A percentile compares a stretch with the other conserved stretches of the same genome.
Conservation (phyloP, 2,888 invertebrate genomes). For the Drosophila paranaensis region DNA sequence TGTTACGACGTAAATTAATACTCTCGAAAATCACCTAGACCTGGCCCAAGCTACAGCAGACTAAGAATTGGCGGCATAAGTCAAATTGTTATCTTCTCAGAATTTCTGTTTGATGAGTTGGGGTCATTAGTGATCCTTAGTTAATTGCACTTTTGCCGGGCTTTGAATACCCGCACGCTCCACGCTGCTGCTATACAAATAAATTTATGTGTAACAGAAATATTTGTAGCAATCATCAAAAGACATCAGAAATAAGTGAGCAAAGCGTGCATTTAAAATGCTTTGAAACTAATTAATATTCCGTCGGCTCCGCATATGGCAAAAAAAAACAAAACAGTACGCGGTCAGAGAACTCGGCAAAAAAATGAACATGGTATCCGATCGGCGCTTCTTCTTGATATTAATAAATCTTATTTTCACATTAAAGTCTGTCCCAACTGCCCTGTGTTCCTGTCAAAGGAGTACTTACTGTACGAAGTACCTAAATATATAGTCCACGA, state of each 20-base stretch:
- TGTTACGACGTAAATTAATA: not conserved
- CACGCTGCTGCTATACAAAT: not conserved
- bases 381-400: not conserved
- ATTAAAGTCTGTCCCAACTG: not conserved
- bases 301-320: slow-evolving; percentile 26
- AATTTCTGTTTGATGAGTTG: not conserved
- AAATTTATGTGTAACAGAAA: slow-evolving; percentile 21
- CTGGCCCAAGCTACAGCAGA: not conserved
- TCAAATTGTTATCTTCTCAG: not conserved
- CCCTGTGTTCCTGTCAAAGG: not conserved
- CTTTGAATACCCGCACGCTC: not conserved
- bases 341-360: not conserved
- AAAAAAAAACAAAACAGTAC: slow-evolving; percentile 12
- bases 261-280: slow-evolving; percentile 61
- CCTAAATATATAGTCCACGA: not conserved
- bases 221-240: slow-evolving; percentile 57
- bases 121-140: not conserved
- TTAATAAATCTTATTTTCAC: not conserved
- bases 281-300: slow-evolving; percentile 62
- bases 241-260: slow-evolving; percentile 61
- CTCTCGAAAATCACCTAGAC: too few species aligned
- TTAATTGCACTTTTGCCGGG: not conserved
- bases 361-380: not conserved
- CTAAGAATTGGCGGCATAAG: not conserved
- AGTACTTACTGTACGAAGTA: not conserved